These are phyloP conservation scores for Caenorhabditis sp. DNA, from an alignment of 2,888 invertebrate species.

Conservation along the genomic window DNA sequence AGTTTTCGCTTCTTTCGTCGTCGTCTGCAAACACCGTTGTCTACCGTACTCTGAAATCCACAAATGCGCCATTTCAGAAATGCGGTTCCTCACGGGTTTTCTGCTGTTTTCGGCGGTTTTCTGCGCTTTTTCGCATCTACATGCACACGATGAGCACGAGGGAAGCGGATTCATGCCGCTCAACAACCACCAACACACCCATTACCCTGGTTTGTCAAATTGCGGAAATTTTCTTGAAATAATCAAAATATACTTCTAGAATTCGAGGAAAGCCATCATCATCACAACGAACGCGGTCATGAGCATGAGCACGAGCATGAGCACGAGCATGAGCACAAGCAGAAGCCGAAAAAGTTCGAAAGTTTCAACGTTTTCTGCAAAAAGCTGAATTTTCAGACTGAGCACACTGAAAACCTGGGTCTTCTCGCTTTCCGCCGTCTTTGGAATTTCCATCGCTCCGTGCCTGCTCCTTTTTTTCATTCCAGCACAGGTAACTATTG, in stretches of 20 bases:
- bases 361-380: background rate
- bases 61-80: background rate
- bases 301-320: conserved; percentile 81
- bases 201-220: background rate
- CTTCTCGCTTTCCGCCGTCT: conserved; percentile 84
- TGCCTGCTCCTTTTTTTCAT: conserved; percentile 93
- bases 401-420: conserved; percentile 63
- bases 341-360: background rate
- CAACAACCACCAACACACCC: background rate
- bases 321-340: conserved; percentile 46
- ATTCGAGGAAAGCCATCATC: conserved; percentile 6
- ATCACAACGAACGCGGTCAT: conserved; percentile 27
- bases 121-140: conserved; percentile 1
- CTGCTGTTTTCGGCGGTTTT: background rate
- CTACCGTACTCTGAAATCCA: background rate
- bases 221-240: background rate
- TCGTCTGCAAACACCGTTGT: background rate
- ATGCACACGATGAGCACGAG: conserved; percentile 18
- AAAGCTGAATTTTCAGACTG: background rate
- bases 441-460: conserved; percentile 94
- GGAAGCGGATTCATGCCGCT: conserved; percentile 2
- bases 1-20: too few species aligned
- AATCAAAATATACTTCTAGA: too few species aligned
- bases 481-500: conserved; percentile 84
- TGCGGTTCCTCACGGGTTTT: conserved; percentile 16